Conservation (phyloP, 2,888 invertebrate genomes). For the Hirudinaria manillensis region DNA sequence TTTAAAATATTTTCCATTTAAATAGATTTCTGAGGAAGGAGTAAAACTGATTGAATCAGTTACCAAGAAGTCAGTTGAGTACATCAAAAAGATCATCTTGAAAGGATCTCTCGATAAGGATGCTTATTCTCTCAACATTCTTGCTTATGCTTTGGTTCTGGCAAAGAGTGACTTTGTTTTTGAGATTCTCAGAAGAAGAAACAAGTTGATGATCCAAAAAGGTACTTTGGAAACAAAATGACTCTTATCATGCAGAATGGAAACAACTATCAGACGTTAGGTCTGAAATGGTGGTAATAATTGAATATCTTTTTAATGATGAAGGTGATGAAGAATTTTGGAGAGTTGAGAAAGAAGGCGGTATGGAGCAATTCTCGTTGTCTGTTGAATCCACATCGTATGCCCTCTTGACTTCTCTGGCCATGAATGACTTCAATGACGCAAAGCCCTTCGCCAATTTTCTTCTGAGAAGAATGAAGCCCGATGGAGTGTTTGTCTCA, state of each 20-base stretch:
- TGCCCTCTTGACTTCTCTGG: no score
- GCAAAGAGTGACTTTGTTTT: not conserved
- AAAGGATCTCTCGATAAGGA: not conserved
- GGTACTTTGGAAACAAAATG: not conserved
- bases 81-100: not conserved
- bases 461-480: no score
- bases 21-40: not conserved
- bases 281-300: not conserved
- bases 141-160: not conserved
- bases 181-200: not conserved
- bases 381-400: no score
- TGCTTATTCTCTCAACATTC: not conserved
- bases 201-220: not conserved
- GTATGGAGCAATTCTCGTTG: no score
- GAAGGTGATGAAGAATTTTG: no score
- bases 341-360: no score
- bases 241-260: not conserved
- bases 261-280: not conserved
- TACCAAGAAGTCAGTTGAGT: not conserved
- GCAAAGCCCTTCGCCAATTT: no score
- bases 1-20: no score
- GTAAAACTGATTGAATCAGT: not conserved
- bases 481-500: no score
- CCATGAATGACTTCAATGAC: no score
- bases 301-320: not conserved